These are phyloP conservation scores for Zenarchopterus dispar DNA, from an alignment of 2,797 vertebrate genomes.

Conservation along the genomic window DNA sequence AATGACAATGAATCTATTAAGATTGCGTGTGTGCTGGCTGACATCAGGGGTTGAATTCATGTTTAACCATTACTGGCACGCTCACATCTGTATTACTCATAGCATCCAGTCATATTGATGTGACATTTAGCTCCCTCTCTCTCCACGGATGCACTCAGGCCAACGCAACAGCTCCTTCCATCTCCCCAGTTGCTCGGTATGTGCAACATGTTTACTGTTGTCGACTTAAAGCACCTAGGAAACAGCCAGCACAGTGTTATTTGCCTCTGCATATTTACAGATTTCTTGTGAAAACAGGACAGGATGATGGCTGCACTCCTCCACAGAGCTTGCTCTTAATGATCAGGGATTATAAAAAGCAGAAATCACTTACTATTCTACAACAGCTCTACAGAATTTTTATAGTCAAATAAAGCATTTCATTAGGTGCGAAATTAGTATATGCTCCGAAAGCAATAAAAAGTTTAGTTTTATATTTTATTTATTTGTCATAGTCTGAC, in stretches of 20 bases:
- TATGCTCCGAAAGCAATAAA: no score
- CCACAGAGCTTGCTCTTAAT: no score
- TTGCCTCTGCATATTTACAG: neutral
- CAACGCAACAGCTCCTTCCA: neutral
- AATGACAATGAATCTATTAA: no score
- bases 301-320: no score
- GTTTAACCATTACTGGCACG: neutral
- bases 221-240: neutral
- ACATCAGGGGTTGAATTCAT: neutral
- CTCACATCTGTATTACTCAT: neutral
- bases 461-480: no score
- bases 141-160: neutral
- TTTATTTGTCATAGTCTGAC: no score
- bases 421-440: no score
- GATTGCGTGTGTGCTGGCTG: no score
- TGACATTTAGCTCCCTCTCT: slow-evolving; percentile 7
- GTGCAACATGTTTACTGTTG: neutral
- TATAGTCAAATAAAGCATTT: neutral
- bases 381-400: neutral
- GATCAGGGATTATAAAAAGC: no score
- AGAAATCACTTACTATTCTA: no score
- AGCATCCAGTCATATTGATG: slow-evolving; percentile 6
- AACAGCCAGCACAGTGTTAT: neutral
- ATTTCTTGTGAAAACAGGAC: neutral
- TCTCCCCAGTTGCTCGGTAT: neutral